A percentile compares a stretch with the other conserved stretches of the same genome.
Evolutionary conservation across 2,888 invertebrate genomes (phyloP).

Genomic region (Eustalomyia histrio): DNA sequence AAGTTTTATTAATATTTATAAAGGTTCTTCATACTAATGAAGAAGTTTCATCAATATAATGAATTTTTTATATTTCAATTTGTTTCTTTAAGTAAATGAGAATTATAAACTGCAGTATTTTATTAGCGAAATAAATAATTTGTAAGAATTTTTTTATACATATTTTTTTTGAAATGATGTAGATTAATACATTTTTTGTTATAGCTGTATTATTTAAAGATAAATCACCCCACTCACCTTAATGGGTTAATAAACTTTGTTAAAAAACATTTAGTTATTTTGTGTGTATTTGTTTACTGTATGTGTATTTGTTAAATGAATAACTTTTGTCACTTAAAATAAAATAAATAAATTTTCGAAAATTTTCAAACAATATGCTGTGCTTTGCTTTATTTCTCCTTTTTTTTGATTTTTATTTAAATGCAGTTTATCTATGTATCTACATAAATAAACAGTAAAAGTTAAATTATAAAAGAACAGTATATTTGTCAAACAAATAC

Average conservation of each 20-base stretch:
- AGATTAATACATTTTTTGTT: too few species aligned
- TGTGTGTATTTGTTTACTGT: neutral
- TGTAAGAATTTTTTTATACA: too few species aligned
- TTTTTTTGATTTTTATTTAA: neutral
- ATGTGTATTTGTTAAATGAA: neutral
- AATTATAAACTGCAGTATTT: too few species aligned
- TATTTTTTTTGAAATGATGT: too few species aligned
- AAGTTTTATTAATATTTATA: too few species aligned
- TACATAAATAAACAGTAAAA: neutral
- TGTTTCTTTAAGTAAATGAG: too few species aligned
- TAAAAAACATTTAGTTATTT: neutral
- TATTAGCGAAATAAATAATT: too few species aligned
- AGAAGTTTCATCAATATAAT: too few species aligned
- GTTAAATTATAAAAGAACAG: neutral
- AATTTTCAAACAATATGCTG: constrained; percentile 3
- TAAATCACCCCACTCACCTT: too few species aligned
- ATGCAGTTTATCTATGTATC: neutral
- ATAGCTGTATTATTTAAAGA: too few species aligned
- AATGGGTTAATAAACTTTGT: neutral
- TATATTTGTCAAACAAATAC: constrained; percentile 22
- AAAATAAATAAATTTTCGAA: constrained; percentile 44
- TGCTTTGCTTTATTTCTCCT: neutral
- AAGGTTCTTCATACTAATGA: too few species aligned
- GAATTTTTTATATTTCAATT: too few species aligned
- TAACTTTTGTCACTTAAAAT: constrained; percentile 28